Evolutionary conservation across 2,797 vertebrate genomes (phyloP).

Genomic region (Arnoldichthys spilopterus): DNA sequence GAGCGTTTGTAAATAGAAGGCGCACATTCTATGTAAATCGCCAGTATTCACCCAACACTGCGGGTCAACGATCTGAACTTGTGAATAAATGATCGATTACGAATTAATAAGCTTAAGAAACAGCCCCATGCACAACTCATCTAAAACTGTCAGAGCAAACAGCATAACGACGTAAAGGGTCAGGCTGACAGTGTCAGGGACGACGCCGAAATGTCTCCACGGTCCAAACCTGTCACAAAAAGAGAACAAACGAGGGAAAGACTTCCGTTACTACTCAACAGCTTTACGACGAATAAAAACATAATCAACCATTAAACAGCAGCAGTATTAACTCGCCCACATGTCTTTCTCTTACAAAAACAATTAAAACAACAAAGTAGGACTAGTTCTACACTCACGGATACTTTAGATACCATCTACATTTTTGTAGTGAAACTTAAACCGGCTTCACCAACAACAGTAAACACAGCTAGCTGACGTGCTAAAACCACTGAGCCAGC

Average conservation of each 20-base stretch:
- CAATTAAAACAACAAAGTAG: neutral
- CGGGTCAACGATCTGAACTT: neutral
- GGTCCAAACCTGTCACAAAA: conserved; percentile 29
- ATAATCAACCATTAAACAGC: neutral
- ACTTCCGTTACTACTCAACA: conserved; percentile 4
- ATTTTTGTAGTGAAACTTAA: neutral
- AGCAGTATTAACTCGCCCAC: neutral
- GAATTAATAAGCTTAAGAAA: neutral
- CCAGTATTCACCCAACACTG: neutral
- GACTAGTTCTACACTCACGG: neutral
- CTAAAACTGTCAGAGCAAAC: neutral
- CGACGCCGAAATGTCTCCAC: neutral
- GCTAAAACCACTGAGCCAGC: conserved; percentile 14
- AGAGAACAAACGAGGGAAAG: neutral
- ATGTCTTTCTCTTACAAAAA: too few species aligned
- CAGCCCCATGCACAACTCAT: neutral
- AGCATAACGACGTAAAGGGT: neutral
- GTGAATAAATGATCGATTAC: neutral
- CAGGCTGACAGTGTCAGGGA: neutral
- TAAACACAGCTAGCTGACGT: conserved; percentile 10
- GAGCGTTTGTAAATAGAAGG: neutral
- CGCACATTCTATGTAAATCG: neutral
- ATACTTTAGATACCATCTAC: neutral
- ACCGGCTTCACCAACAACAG: neutral
- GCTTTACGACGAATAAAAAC: neutral